phyloP scores from a whole-genome alignment of 2,797 vertebrate species.

The Phoeniculus purpureus region DNA sequence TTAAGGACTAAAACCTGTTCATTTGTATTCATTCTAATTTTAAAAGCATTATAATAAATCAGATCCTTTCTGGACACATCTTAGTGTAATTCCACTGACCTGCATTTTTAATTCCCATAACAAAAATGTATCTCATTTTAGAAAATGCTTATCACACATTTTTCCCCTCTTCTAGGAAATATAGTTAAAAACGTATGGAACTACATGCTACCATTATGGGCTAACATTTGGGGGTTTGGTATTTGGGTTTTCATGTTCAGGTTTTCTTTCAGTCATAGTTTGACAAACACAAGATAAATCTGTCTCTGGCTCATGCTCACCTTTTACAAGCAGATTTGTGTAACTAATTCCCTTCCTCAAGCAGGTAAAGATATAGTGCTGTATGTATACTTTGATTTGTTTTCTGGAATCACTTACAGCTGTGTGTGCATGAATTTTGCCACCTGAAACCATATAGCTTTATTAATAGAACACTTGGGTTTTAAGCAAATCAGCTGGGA shows the following conservation, averaged over 20 bases:
- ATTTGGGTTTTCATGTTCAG: not conserved
- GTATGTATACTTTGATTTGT: not conserved
- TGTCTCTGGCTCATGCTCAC: not conserved
- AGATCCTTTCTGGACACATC: not conserved
- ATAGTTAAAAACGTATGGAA: not conserved
- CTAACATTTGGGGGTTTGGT: not conserved
- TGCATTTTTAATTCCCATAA: not conserved
- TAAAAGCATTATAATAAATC: not conserved
- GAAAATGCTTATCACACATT: not conserved
- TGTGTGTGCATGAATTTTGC: not conserved
- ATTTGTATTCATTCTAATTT: not conserved
- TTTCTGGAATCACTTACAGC: not conserved
- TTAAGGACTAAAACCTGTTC: not conserved
- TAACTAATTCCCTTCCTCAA: slow-evolving; percentile 13
- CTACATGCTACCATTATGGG: not conserved
- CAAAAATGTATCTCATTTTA: not conserved
- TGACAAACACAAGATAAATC: not conserved
- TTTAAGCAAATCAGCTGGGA: not conserved
- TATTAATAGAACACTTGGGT: not conserved
- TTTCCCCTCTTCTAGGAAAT: not conserved
- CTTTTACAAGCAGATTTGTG: not conserved
- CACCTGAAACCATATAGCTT: not conserved
- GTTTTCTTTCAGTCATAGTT: not conserved
- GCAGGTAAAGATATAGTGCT: not conserved
- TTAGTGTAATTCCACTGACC: not conserved